Conservation (phyloP, 2,888 invertebrate species). For the Eudemis profundana region DNA sequence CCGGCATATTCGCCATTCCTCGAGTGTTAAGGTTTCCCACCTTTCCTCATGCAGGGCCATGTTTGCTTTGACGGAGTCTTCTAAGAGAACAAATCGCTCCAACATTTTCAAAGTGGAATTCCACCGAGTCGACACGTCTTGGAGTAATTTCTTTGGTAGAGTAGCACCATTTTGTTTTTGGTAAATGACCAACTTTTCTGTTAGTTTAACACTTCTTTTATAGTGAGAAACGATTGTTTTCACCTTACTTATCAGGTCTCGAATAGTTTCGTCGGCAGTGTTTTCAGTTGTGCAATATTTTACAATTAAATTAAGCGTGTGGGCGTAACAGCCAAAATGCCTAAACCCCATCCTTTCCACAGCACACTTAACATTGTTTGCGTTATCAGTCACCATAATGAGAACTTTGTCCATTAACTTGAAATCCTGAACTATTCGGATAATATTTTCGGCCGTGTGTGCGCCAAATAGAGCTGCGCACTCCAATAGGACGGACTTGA, state of each 20-base stretch:
- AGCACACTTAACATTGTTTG: slow-evolving; percentile 37
- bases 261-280: slow-evolving; percentile 32
- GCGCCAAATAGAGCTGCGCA: no score
- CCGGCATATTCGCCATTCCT: slow-evolving; percentile 40
- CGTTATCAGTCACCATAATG: slow-evolving; percentile 40
- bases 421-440: slow-evolving; percentile 33
- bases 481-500: background rate
- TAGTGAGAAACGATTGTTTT: slow-evolving; percentile 43
- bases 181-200: slow-evolving; percentile 38
- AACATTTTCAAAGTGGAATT: slow-evolving; percentile 40
- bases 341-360: slow-evolving; percentile 31
- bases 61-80: slow-evolving; percentile 35
- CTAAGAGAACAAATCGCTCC: slow-evolving; percentile 32
- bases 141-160: slow-evolving; percentile 37
- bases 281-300: slow-evolving; percentile 32
- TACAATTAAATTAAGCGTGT: no score
- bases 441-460: no score
- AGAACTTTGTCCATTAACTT: slow-evolving; percentile 38
- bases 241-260: slow-evolving; percentile 16
- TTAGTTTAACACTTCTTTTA: slow-evolving; percentile 41
- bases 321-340: no score
- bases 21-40: slow-evolving; percentile 30
- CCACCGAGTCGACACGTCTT: slow-evolving; percentile 38
- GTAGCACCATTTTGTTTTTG: slow-evolving; percentile 41
- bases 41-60: slow-evolving; percentile 39